Evolutionary conservation across 2,888 invertebrate genomes (phyloP).

Genomic region (Rhopalosiphum nymphaeae): DNA sequence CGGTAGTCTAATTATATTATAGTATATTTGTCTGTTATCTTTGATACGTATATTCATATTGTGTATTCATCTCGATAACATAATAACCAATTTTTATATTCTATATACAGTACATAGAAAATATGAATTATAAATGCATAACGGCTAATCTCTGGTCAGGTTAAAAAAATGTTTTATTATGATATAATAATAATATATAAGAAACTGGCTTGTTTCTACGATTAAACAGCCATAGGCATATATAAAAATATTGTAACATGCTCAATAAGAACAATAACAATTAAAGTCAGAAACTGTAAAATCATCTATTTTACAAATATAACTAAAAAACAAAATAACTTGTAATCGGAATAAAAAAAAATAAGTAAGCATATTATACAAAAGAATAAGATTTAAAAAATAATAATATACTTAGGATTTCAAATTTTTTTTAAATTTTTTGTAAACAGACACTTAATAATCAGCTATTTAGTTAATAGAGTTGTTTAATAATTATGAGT

Average conservation of each 20-base stretch:
- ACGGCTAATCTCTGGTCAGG: too few species aligned
- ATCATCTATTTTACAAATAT: too few species aligned
- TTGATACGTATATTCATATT: not conserved
- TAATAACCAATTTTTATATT: not conserved
- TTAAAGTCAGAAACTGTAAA: too few species aligned
- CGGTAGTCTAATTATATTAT: not conserved
- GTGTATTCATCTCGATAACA: not conserved
- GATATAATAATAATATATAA: not conserved
- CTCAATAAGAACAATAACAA: too few species aligned
- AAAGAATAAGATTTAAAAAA: too few species aligned
- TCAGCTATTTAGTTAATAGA: too few species aligned
- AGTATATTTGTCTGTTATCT: not conserved
- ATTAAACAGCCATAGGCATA: not conserved
- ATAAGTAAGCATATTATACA: too few species aligned
- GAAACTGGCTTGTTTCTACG: not conserved
- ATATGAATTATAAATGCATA: not conserved
- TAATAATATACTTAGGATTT: not conserved
- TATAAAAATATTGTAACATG: too few species aligned
- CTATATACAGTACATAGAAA: not conserved
- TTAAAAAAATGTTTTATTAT: not conserved
- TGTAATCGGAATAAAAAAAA: too few species aligned
- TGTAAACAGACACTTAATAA: not conserved
- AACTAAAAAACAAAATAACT: too few species aligned
- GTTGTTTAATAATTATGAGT: too few species aligned
- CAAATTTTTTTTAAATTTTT: not conserved